Evolutionary conservation across 2,113 vertebrate genomes (phyloP), one percentile per base, ranked within the genome.

Genomic region (Prunella himalayana): DNA sequence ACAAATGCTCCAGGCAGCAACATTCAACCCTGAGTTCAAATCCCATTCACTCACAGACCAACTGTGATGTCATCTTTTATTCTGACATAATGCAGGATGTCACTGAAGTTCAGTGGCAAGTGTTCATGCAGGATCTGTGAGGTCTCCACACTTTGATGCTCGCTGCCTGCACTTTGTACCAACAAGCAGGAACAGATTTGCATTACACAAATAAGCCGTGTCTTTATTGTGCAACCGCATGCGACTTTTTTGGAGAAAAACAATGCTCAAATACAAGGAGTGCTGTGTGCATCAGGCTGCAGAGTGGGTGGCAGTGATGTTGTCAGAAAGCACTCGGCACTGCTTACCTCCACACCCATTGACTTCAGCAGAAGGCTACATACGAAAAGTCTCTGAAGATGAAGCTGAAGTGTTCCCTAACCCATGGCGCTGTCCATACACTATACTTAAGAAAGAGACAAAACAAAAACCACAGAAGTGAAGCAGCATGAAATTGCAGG

Each of bases 331-430:
- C 71, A 17, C 93, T 90, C 64, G 3, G 92, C 75, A 19, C 78
- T 2, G 84, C 94, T 97, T 97, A 95, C 93, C 96, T 97, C 94
- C 82, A 95, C 84, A 64, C 95, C 95, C 94, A 97, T 97, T 94
- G 96, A 86, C 95, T 95, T 94, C 96, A 92, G 88, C 11, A 72
- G 96, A 54, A 70, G 92, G 82, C 80, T 96, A 97, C 69, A 94
- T 71, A 94, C 1, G 71, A 81, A 92, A 92, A 86, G 88, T 35
- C 95, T 90, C 95, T 86, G 95, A 57, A 93, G 96, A 68, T 49
- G 86, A 59, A 89, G 95, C 5, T 83, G 68, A 76, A 93, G 93
- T 14, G 75, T 17, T 92, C 95, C 95, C 94, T 97, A 97, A 95
- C 84, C 30, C 89, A 21, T 30, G 89, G 84, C 12, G 82, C 87